These are phyloP conservation scores for Xylophagus ater DNA, from an alignment of 2,888 invertebrate genomes.

Conservation along the genomic window DNA sequence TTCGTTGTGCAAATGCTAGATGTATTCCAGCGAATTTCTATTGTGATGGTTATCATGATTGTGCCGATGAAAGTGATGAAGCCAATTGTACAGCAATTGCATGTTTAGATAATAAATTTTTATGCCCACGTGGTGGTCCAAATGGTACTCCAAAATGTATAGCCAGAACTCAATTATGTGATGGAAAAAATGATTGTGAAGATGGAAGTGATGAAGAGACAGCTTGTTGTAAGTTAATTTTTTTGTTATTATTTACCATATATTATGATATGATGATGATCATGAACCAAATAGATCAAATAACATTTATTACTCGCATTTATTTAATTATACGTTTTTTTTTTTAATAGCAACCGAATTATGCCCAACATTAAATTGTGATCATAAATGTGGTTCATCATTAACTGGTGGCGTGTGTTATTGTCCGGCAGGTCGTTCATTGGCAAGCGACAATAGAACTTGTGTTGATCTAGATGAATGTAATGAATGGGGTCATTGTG, in stretches of 20 bases:
- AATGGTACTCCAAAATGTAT: slow-evolving; percentile 77
- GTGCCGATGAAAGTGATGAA: slow-evolving; percentile 84
- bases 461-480: slow-evolving; percentile 92
- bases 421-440: slow-evolving; percentile 73
- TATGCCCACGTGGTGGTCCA: slow-evolving; percentile 67
- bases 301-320: neutral
- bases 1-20: slow-evolving; percentile 82
- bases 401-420: slow-evolving; percentile 81
- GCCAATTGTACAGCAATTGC: slow-evolving; percentile 76
- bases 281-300: too few relatives aligned
- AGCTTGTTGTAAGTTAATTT: slow-evolving; percentile 67
- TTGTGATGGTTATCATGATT: slow-evolving; percentile 76
- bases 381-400: slow-evolving; percentile 84
- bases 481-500: slow-evolving; percentile 85
- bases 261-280: too few relatives aligned
- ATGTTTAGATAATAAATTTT: slow-evolving; percentile 83
- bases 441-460: slow-evolving; percentile 72
- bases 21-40: slow-evolving; percentile 83
- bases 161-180: slow-evolving; percentile 75
- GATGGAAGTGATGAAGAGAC: slow-evolving; percentile 83
- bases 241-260: neutral
- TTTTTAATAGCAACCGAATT: slow-evolving; percentile 56
- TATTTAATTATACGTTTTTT: slow-evolving; percentile 16
- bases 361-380: slow-evolving; percentile 78
- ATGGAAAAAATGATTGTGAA: slow-evolving; percentile 81